Evolutionary conservation across 2,888 invertebrate genomes (phyloP).

Genomic region (Nymphalis polychloros): DNA sequence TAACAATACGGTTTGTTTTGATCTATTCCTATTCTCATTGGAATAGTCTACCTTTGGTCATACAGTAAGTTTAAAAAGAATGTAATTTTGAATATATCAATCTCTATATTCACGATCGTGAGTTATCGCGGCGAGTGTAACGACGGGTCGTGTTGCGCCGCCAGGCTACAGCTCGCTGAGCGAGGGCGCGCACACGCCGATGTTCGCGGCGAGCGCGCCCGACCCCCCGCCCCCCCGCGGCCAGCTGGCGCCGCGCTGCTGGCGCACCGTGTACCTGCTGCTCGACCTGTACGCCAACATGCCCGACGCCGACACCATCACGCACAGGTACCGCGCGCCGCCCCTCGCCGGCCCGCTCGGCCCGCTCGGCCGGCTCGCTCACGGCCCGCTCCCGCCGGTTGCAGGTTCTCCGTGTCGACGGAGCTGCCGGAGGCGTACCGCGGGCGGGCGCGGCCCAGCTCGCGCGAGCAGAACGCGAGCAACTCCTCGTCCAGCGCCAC

Average conservation of each 20-base stretch:
- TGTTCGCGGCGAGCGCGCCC: slow-evolving; percentile 70
- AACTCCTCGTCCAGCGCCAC: slow-evolving; percentile 78
- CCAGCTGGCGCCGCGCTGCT: slow-evolving; percentile 88
- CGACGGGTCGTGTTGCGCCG: not conserved
- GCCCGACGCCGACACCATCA: slow-evolving; percentile 96
- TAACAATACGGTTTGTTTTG: too few species aligned
- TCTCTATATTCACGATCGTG: too few species aligned
- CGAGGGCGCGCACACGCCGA: slow-evolving; percentile 87
- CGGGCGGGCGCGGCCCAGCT: slow-evolving; percentile 55
- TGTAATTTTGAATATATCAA: too few species aligned
- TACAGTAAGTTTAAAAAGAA: too few species aligned
- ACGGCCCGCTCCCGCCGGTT: slow-evolving; percentile 17
- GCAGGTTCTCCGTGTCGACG: slow-evolving; percentile 85
- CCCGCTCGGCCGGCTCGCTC: too few species aligned
- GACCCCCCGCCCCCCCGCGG: slow-evolving; percentile 64
- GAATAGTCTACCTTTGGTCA: too few species aligned
- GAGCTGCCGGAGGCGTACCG: slow-evolving; percentile 88
- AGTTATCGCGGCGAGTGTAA: too few species aligned
- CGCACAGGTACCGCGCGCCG: slow-evolving; percentile 66
- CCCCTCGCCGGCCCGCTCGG: too few species aligned
- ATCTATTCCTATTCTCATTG: too few species aligned
- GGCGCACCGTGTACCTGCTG: slow-evolving; percentile 96
- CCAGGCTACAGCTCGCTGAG: slow-evolving; percentile 90
- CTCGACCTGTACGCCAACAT: slow-evolving; percentile 96
- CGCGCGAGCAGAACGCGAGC: slow-evolving; percentile 68